Evolutionary conservation across 37 sponge, comb jelly and placozoan genomes (phyloP), one percentile per base, ranked within the genome.

Genomic region (Dysidea cf. avara): DNA sequence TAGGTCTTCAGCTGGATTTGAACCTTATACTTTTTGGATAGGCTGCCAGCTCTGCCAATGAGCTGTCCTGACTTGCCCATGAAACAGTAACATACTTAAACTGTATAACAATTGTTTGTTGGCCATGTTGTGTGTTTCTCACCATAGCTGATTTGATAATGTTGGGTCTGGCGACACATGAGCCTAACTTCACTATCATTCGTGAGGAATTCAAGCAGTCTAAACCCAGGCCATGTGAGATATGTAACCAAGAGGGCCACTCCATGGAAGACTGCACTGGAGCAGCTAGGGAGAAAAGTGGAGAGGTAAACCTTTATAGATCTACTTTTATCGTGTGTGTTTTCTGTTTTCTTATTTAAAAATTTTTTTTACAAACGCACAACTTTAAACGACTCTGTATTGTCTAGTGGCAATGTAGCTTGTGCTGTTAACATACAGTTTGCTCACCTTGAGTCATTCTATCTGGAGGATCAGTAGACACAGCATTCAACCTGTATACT

Each of bases 151-250:
- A 97, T 68, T 84, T 97, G 33, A 97, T 97, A 56, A 97, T 97
- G 99, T 66, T 97, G 71, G 99, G 99, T 0, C 66, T 99, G 53
- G 96, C 99, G 18, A 99, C 99, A 0, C 99, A 99, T 55, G 99
- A 99, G 82, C 99, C 99, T 0, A 67, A 99, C 83, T 99, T 99
- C 81, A 92, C 99, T 50, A 99, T 99, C 39, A 59, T 99, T 36
- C 78, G 99, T 54, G 99, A 99, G 81, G 99, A 99, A 68, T 99
- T 99, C 78, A 95, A 92, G 39, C 97, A 92, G 13, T 79, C 80
- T 58, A 80, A 83, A 20, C 80, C 82, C 6, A 82, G 64, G 56
- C 87, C 99, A 24, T 99, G 99, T 67, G 99, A 99, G 56, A 86
- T 99, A 43, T 99, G 99, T 68, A 84, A 84, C 57, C 99, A 99